Evolutionary conservation across 2,888 invertebrate genomes (phyloP), one percentile per base, ranked within the genome.

Genomic region (Zaprionus obscuricornis): DNA sequence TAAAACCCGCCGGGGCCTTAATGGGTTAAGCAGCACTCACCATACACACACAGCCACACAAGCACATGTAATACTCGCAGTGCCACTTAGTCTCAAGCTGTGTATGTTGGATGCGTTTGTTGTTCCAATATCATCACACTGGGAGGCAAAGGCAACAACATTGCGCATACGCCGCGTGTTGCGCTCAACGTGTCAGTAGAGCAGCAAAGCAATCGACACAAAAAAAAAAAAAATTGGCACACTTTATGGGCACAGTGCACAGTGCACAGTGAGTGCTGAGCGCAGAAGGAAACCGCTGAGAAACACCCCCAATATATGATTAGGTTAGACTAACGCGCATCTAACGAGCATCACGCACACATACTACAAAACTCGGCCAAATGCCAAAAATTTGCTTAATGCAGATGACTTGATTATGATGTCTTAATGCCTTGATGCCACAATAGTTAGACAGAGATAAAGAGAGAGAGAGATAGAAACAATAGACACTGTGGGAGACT

Each of bases 371-470:
- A 83, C 72, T 78, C 78, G 78, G 78, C 79, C 83, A 78, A 78
- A 60, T 85, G 78, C 78, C 78, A 78, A 85, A 85, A 68, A 57
- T n/a, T n/a, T n/a, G n/a, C n/a, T 74, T 57, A 66, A 59, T 68
- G 85, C 74, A 77, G 82, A 85, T 63, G 82, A 77, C 75, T 85
- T 78, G 85, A 82, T 78, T 82, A 78, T 74, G 85, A 78, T 50
- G 69, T 45, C 43, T 27, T 18, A 26, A 8, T n/a, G 33, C 33
- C 3, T 29, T 29, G 33, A 14, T 13, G 13, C 16, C 14, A 13
- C 33, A 29, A n/a, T n/a, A 24, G 5, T 24, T 4, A 4, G 29
- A n/a, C n/a, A 24, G 10, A 39, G 39, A 52, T 31, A 52, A 42
- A 36, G 39, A 11, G 16, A 36, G 16, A 20, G 11, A 18, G 22